These are phyloP conservation scores for Bolinopsis microptera DNA, from an alignment of 37 sponge, comb jelly and placozoan genomes.

Conservation along the genomic window DNA sequence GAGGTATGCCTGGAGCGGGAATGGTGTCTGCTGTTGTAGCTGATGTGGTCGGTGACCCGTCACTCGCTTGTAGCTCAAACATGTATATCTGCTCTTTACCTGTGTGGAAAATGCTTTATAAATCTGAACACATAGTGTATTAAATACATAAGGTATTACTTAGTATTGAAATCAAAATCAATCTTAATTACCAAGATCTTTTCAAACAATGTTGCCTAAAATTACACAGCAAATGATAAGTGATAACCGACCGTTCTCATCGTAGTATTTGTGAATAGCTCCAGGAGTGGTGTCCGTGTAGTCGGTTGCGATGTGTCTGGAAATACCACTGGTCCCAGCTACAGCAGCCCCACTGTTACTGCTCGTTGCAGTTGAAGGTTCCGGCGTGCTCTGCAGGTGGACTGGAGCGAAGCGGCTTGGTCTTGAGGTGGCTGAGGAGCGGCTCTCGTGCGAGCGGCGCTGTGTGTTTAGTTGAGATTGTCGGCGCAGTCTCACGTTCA, in stretches of 20 bases:
- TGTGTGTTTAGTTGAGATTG: slow-evolving; percentile 30
- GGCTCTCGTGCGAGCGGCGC: neutral
- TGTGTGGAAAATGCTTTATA: no score
- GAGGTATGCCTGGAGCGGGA: neutral
- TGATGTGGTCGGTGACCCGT: slow-evolving; percentile 11
- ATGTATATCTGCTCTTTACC: slow-evolving; percentile 47
- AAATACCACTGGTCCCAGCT: neutral
- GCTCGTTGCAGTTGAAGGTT: neutral
- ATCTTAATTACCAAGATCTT: no score
- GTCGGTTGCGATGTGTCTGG: slow-evolving; percentile 69
- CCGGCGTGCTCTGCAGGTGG: slow-evolving; percentile 2
- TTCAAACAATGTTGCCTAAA: no score
- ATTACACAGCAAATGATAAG: no score
- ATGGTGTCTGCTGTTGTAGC: neutral
- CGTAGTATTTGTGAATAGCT: slow-evolving; percentile 80
- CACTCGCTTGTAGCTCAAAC: slow-evolving; percentile 10
- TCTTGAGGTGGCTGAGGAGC: neutral
- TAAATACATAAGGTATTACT: neutral
- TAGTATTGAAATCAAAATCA: no score
- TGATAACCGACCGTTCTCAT: slow-evolving; percentile 63
- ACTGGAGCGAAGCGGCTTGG: neutral
- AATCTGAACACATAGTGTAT: neutral
- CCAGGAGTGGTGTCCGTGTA: slow-evolving; percentile 69
- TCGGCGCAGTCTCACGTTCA: slow-evolving; percentile 11
- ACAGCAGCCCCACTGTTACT: neutral